Percentiles rank a stretch among this genome's conserved stretches.
phyloP scores from a whole-genome alignment of 64 coral and sea anemone genomes.

The Astreopora myriophthalma region DNA sequence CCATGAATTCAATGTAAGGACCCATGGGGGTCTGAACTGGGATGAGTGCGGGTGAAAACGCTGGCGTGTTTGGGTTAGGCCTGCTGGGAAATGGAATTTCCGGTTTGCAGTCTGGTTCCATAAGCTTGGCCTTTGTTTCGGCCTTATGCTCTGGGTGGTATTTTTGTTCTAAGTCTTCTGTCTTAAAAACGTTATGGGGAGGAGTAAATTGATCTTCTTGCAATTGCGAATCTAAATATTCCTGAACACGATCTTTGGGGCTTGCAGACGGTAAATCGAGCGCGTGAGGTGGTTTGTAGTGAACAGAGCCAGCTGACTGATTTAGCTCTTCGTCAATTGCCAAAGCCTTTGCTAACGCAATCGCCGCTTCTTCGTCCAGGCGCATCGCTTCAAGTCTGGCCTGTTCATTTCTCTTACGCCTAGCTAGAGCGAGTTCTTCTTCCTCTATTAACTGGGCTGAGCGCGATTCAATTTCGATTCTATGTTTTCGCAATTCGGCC shows the following conservation, averaged over 20 bases:
- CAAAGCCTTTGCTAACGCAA: background rate
- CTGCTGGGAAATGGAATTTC: background rate
- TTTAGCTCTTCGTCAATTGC: background rate
- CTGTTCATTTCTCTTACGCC: background rate
- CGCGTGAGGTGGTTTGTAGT: background rate
- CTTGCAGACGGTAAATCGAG: background rate
- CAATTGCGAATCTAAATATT: too few relatives aligned
- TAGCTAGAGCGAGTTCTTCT: slow-evolving; percentile 8
- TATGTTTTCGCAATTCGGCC: background rate
- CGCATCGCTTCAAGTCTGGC: background rate
- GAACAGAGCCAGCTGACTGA: background rate
- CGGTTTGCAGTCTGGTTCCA: background rate
- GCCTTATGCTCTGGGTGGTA: background rate
- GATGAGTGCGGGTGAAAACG: background rate
- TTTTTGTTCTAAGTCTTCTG: background rate
- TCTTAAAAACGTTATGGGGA: background rate
- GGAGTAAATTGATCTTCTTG: background rate
- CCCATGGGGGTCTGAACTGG: background rate
- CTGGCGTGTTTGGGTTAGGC: background rate
- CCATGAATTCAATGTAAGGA: background rate
- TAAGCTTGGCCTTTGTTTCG: background rate
- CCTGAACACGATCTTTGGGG: background rate
- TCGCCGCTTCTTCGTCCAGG: background rate
- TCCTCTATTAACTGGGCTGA: background rate
- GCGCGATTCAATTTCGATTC: background rate